phyloP scores from a whole-genome alignment of 2,888 invertebrate species.

The Gryllus longicercus region DNA sequence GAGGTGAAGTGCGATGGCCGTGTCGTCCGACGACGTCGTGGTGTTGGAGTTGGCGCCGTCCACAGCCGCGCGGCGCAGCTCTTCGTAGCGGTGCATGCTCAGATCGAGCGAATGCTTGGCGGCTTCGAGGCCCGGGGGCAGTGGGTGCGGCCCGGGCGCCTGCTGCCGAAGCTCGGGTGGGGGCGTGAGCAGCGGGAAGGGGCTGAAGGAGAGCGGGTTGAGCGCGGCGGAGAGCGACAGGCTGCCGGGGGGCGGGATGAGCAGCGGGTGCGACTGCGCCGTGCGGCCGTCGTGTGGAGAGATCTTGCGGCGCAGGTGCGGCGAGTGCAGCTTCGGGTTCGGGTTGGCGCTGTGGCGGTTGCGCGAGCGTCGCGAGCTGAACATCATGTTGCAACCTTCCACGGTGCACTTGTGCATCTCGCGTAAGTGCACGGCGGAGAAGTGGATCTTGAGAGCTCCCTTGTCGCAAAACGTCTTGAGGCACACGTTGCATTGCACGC shows the following conservation, averaged over 20 bases:
- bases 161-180: conserved; percentile 48
- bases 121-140: conserved; percentile 54
- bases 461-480: conserved; percentile 99
- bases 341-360: conserved; percentile 98
- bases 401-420: conserved; percentile 99
- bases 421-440: conserved; percentile 95
- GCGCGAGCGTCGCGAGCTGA: conserved; percentile 90
- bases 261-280: conserved; percentile 73
- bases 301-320: conserved; percentile 88
- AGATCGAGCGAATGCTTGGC: conserved; percentile 64
- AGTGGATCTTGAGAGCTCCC: conserved; percentile 98
- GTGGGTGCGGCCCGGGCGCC: conserved; percentile 52
- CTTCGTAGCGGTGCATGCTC: conserved; percentile 44
- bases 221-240: conserved; percentile 59
- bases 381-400: conserved; percentile 99
- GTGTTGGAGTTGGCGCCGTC: conserved; percentile 38
- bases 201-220: conserved; percentile 71
- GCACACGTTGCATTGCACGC: conserved; percentile 97
- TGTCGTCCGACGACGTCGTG: conserved; percentile 47
- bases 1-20: conserved; percentile 46
- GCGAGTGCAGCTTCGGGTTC: conserved; percentile 95
- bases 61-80: conserved; percentile 40
- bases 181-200: conserved; percentile 65
- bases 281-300: conserved; percentile 91
- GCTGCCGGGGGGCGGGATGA: conserved; percentile 69